phyloP scores from a whole-genome alignment of 2,888 invertebrate genomes.

The Tipula unca region DNA sequence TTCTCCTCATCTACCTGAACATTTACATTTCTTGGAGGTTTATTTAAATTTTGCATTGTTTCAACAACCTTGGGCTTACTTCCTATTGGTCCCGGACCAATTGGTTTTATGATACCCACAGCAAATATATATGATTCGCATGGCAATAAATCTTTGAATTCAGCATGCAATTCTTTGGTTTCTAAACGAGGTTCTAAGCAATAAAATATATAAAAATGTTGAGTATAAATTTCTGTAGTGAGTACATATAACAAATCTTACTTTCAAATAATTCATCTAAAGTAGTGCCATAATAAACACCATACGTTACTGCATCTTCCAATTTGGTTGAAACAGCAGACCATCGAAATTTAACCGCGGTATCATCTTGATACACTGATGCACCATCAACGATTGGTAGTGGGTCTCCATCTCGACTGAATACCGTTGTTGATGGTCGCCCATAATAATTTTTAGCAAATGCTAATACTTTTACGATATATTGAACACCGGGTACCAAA shows the following conservation, averaged over 20 bases:
- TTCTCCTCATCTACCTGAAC: slow-evolving; percentile 41
- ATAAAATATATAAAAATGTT: slow-evolving; percentile 14
- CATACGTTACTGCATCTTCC: slow-evolving; percentile 45
- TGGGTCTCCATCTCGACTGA: slow-evolving; percentile 37
- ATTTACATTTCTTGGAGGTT: slow-evolving; percentile 59
- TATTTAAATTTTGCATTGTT: slow-evolving; percentile 56
- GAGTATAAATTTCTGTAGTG: background rate
- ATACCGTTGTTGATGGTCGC: slow-evolving; percentile 31
- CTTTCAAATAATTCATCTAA: slow-evolving; percentile 52
- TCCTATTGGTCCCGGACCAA: slow-evolving; percentile 57
- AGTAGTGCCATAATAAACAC: slow-evolving; percentile 58
- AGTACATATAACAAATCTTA: slow-evolving; percentile 35
- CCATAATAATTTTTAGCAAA: slow-evolving; percentile 46
- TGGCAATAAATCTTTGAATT: slow-evolving; percentile 54
- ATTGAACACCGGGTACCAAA: slow-evolving; percentile 43
- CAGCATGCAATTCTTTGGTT: slow-evolving; percentile 48
- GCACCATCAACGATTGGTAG: slow-evolving; percentile 30
- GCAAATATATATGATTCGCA: slow-evolving; percentile 68
- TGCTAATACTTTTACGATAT: slow-evolving; percentile 45
- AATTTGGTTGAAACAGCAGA: slow-evolving; percentile 46
- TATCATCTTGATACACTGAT: slow-evolving; percentile 47
- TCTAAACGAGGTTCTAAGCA: slow-evolving; percentile 41
- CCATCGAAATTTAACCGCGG: slow-evolving; percentile 60
- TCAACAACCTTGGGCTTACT: slow-evolving; percentile 44
- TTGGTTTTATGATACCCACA: slow-evolving; percentile 55